Percentiles rank a stretch among this genome's conserved stretches.
Evolutionary conservation across 2,888 invertebrate species (phyloP).

Genomic region (Nymphalis urticae): DNA sequence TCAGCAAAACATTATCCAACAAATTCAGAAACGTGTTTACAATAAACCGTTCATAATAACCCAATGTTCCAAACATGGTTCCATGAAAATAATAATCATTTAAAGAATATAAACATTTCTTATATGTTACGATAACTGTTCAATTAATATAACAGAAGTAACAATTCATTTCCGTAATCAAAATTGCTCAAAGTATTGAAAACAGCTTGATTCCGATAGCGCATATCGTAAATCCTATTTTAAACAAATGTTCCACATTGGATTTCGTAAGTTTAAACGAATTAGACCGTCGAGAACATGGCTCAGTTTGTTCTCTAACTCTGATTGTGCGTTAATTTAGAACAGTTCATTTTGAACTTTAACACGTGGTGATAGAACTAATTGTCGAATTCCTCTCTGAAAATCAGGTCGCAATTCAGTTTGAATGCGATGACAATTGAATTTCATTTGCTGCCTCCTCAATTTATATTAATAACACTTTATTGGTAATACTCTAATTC

Average conservation of each 20-base stretch:
- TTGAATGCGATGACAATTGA: constrained; percentile 47
- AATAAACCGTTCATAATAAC: no score
- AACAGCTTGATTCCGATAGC: constrained; percentile 21
- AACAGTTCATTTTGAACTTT: constrained; percentile 38
- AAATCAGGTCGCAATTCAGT: constrained; percentile 46
- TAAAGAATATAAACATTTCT: neutral
- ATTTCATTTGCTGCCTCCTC: constrained; percentile 35
- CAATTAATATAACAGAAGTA: neutral
- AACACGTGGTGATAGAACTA: constrained; percentile 26
- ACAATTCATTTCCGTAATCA: constrained; percentile 24
- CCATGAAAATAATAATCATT: no score
- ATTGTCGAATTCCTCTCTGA: constrained; percentile 11
- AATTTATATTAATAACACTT: constrained; percentile 25
- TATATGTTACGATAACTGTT: neutral
- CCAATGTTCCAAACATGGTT: no score
- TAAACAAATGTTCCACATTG: constrained; percentile 26
- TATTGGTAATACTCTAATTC: constrained; percentile 26
- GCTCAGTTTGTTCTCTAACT: constrained; percentile 28
- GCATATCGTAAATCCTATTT: constrained; percentile 30
- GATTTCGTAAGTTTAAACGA: constrained; percentile 36
- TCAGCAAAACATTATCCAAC: no score
- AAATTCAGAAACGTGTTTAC: no score
- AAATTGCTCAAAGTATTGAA: constrained; percentile 13
- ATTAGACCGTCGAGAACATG: constrained; percentile 35
- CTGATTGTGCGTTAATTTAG: constrained; percentile 23